Conservation (phyloP, 2,888 invertebrate species). For the Eudasyphora cyanicolor region DNA sequence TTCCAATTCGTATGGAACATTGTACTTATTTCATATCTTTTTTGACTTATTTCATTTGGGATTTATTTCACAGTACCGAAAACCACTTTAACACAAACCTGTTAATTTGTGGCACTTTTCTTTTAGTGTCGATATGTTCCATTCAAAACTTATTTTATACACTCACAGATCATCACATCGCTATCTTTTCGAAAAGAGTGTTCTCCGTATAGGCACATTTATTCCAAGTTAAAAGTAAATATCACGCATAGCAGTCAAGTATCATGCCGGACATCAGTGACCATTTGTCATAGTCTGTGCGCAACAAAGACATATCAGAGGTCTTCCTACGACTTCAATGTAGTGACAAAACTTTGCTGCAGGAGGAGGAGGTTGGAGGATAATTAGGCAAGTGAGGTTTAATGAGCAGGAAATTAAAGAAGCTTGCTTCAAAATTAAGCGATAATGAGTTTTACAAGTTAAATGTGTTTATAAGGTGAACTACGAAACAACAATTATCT, state of each 20-base stretch:
- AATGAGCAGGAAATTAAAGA: constrained; percentile 11
- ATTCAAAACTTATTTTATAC: too few species aligned
- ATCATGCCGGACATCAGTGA: constrained; percentile 41
- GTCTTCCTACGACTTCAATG: too few species aligned
- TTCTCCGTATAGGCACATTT: constrained; percentile 4
- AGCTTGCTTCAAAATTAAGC: not conserved
- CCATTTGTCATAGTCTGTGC: constrained; percentile 41
- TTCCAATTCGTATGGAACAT: too few species aligned
- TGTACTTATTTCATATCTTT: too few species aligned
- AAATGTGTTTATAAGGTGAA: not conserved
- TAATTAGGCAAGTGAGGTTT: constrained; percentile 24
- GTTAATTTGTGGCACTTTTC: too few species aligned
- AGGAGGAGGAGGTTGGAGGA: constrained; percentile 30
- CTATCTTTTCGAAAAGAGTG: not conserved
- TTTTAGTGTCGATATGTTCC: too few species aligned
- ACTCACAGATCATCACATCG: not conserved
- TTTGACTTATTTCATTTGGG: too few species aligned
- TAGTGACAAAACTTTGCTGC: constrained; percentile 33
- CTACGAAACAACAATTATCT: too few species aligned
- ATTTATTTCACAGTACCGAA: too few species aligned
- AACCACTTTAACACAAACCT: too few species aligned
- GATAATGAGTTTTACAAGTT: too few species aligned
- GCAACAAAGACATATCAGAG: constrained; percentile 41
- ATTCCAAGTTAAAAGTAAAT: constrained; percentile 39
- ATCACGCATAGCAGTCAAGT: constrained; percentile 46